Base-by-base conservation (phyloP, 2,113 vertebrate species). In the Ahaetulla prasina region DNA sequence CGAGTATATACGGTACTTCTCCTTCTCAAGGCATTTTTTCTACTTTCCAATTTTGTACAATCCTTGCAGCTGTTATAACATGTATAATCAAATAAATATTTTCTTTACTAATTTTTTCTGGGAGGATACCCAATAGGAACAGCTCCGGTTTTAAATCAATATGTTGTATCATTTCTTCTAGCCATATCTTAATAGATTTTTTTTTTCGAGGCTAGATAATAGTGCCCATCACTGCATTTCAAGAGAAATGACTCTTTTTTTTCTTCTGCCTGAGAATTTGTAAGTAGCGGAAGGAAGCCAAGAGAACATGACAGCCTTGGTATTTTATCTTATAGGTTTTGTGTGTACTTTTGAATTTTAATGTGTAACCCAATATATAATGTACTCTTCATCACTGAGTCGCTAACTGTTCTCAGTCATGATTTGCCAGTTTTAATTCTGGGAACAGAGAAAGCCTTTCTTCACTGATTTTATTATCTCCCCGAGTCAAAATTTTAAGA, bases 341-440 rank as follows among this genome's bases (percentile, higher is more conserved):
- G 18, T 43, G 2, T 74, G 39, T 89, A 85, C 43, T 25, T 85
- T 89, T 50, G 43, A 85, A 85, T 89, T 85, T 89, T 85, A 89
- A 89, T 89, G 43, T n/a, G 35, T 39, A 39, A 25, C 43, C 74
- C 88, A 11, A n/a, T 4, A 0, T 80, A 39, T 10, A 89, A 88
- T 35, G 57, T 43, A 90, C 43, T 39, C 43, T 92, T 87, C 23
- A 50, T 87, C 63, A 35, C 18, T 1, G 7, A 88, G 74, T 25
- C 18, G 54, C 25, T n/a, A 45, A 43, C 5, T 1, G 60, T 88
- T 49, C 47, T 74, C 35, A 27, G 68, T 8, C 7, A 68, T 92
- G 85, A 55, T 84, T 52, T 74, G 90, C 92, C 87, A 23, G 39
- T 16, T 89, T 90, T 89, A 87, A n/a, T 89, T 92, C 27, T 47